Percentiles rank a stretch among this genome's conserved stretches.
phyloP scores from a whole-genome alignment of 1,140 invertebrate genomes.

The Drosophila virilis region DNA sequence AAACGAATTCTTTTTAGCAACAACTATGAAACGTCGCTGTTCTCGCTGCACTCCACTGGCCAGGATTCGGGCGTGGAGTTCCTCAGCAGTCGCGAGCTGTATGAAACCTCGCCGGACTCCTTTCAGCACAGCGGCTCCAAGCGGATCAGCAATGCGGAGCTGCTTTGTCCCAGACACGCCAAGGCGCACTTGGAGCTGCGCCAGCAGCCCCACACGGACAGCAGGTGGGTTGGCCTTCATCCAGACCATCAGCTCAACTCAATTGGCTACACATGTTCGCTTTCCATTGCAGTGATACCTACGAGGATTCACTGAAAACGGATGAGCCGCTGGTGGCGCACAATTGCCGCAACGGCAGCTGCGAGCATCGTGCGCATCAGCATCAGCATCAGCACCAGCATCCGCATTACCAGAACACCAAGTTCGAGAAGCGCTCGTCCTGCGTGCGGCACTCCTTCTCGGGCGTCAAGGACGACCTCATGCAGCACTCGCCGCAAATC shows the following conservation, averaged over 20 bases:
- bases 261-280: background rate
- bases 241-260: too few species aligned
- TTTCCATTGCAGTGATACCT: conserved; percentile 86
- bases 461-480: conserved; percentile 81
- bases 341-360: conserved; percentile 86
- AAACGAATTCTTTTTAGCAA: conserved; percentile 38
- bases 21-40: conserved; percentile 87
- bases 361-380: conserved; percentile 83
- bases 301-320: conserved; percentile 88
- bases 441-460: conserved; percentile 82
- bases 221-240: conserved; percentile 43
- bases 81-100: conserved; percentile 85
- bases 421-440: conserved; percentile 73
- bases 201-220: conserved; percentile 66
- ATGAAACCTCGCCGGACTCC: conserved; percentile 88
- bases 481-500: conserved; percentile 78
- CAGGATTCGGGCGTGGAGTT: conserved; percentile 90
- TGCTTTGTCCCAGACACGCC: conserved; percentile 74
- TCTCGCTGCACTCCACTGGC: conserved; percentile 91
- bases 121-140: conserved; percentile 83
- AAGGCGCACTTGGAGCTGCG: conserved; percentile 72
- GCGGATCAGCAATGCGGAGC: conserved; percentile 54
- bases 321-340: conserved; percentile 71
- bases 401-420: conserved; percentile 76
- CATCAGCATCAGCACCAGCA: conserved; percentile 48